phyloP scores from a whole-genome alignment of 2,888 invertebrate genomes.

The Apodemia hepburni region DNA sequence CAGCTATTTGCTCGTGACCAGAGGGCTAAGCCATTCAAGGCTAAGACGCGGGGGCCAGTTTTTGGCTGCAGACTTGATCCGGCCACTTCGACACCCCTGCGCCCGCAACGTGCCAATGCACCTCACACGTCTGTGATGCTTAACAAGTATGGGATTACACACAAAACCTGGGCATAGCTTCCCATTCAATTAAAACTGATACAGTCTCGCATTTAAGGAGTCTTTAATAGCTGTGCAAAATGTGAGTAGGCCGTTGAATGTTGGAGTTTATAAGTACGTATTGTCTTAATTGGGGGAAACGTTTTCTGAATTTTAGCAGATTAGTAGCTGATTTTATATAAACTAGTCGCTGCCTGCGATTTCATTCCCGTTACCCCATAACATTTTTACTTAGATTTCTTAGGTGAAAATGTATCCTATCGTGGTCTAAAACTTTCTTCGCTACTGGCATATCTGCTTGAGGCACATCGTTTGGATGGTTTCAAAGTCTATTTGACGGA shows the following conservation, averaged over 20 bases:
- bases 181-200: constrained; percentile 22
- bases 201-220: constrained; percentile 16
- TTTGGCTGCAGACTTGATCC: constrained; percentile 75
- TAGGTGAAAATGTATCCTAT: no score
- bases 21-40: constrained; percentile 80
- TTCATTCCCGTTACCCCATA: no score
- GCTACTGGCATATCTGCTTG: no score
- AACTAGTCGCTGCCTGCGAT: no score
- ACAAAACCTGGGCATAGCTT: constrained; percentile 28
- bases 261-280: not conserved
- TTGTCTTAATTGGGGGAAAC: no score
- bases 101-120: constrained; percentile 33
- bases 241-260: not conserved
- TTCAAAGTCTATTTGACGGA: no score
- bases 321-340: no score
- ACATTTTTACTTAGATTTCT: no score
- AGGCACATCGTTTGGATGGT: no score
- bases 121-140: constrained; percentile 29
- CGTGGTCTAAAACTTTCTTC: no score
- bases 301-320: no score
- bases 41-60: constrained; percentile 75
- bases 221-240: constrained; percentile 9
- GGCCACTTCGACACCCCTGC: constrained; percentile 34
- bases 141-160: constrained; percentile 25
- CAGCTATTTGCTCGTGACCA: constrained; percentile 79